Conservation (phyloP, 2,113 vertebrate genomes). For the Salvelinus alpinus region DNA sequence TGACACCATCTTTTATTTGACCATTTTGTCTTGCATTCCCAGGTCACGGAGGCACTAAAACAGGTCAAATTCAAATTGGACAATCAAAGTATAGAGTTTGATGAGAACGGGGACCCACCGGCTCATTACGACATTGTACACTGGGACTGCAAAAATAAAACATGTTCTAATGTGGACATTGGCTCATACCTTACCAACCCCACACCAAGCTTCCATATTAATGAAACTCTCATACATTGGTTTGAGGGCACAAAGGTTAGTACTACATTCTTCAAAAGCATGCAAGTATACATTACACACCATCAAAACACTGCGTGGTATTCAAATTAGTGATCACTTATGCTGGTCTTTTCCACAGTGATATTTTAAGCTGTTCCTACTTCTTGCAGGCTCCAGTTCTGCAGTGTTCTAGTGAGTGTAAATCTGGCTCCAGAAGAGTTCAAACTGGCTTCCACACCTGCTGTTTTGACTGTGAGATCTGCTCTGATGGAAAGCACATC, state of each 20-base stretch:
- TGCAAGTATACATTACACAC: not conserved
- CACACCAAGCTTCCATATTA: conserved; percentile 39
- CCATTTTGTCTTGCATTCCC: not conserved
- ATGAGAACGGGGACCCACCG: conserved; percentile 52
- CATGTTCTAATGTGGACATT: conserved; percentile 28
- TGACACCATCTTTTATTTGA: not conserved
- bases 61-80: conserved; percentile 70
- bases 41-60: conserved; percentile 22
- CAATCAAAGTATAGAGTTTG: conserved; percentile 56
- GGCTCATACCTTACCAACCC: conserved; percentile 57
- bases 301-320: not conserved
- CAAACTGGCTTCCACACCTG: conserved; percentile 46
- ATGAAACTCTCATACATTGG: conserved; percentile 59
- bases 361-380: not conserved
- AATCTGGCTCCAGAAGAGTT: not conserved
- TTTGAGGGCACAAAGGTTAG: conserved; percentile 33
- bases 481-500: conserved; percentile 65
- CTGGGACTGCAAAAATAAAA: conserved; percentile 63
- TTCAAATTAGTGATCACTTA: not conserved
- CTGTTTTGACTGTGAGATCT: conserved; percentile 70
- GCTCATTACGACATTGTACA: conserved; percentile 64
- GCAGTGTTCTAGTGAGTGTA: conserved; percentile 10
- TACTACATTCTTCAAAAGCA: not conserved
- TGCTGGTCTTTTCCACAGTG: not conserved
- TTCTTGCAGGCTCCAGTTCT: conserved; percentile 13